A percentile compares a stretch with the other conserved stretches of the same genome.
Conservation (phyloP, 2,888 invertebrate genomes). For the Tipula helvola region DNA sequence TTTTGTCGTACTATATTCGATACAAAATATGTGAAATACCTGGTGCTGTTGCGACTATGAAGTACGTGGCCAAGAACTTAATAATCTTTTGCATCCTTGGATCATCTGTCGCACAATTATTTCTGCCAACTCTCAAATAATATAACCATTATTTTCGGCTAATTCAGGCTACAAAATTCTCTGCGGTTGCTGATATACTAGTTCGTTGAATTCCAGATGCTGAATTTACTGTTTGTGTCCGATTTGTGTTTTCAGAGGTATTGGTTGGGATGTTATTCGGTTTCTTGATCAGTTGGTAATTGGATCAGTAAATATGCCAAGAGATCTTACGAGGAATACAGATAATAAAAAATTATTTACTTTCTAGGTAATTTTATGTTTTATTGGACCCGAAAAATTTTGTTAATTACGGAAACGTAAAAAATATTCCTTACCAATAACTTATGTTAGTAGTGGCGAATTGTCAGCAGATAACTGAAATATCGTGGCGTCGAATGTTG, state of each 20-base stretch:
- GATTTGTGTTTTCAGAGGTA: neutral
- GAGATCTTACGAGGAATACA: neutral
- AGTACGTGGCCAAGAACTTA: neutral
- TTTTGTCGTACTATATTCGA: neutral
- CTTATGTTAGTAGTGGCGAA: neutral
- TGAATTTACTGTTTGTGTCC: neutral
- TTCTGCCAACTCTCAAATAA: neutral
- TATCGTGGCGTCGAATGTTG: neutral
- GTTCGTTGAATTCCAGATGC: neutral
- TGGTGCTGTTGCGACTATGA: neutral
- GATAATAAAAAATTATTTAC: neutral
- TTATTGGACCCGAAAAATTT: neutral
- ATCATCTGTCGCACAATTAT: neutral
- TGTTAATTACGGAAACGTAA: neutral
- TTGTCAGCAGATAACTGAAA: neutral
- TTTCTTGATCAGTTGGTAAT: neutral
- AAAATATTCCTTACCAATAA: neutral
- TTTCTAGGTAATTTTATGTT: neutral
- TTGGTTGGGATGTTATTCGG: neutral
- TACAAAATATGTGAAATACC: neutral
- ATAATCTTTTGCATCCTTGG: neutral
- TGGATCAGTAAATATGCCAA: neutral
- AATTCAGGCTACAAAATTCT: neutral
- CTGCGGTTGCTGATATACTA: neutral
- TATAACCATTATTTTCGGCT: neutral